Base-by-base conservation (phyloP, 2,888 invertebrate species). In the Apeira syringaria region DNA sequence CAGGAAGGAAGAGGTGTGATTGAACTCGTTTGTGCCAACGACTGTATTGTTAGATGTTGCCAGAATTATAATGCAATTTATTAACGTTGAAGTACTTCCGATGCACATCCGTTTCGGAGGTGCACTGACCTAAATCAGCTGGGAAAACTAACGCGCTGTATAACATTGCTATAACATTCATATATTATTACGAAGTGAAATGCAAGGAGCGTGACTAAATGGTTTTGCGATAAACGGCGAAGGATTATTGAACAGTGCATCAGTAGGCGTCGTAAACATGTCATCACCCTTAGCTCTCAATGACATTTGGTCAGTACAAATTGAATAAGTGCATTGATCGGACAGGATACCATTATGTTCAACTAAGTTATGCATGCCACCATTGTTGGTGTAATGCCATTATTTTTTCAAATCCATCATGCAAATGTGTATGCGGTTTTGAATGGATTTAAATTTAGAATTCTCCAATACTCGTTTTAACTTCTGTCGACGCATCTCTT, bases 1-100 rank as follows among this genome's bases (percentile, higher is more conserved):
- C 72, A 76, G 88, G 86, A 87, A 86, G 84, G 80, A 80, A 80
- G 74, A 66, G 61, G 75, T 75, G 86, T 86, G 81, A 80, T 61
- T 79, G 84, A 79, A 87, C 85, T 74, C 58, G 57, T 52, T 61
- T 58, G 61, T 58, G 13, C 22, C 24, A 0, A 59, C 57, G 52
- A 70, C 68, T 51, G 69, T 61, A 51, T 47, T 55, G 59, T 67
- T 66, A 59, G 58, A 68, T 65, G 62, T 65, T 56, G 61, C 59
- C 47, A 53, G 68, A 62, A 74, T 81, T 68, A 64, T 75, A 80
- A 82, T 83, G 80, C 80, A 77, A 79, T 84, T 82, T 75, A 61
- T 68, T 55, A 61, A 68, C 70, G 70, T 68, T 56, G 59, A 67
- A 70, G 69, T 57, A 72, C 76, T 82, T 84, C 86, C 82, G 78